phyloP scores from a whole-genome alignment of 2,888 invertebrate species.

The Archips crataeganus region DNA sequence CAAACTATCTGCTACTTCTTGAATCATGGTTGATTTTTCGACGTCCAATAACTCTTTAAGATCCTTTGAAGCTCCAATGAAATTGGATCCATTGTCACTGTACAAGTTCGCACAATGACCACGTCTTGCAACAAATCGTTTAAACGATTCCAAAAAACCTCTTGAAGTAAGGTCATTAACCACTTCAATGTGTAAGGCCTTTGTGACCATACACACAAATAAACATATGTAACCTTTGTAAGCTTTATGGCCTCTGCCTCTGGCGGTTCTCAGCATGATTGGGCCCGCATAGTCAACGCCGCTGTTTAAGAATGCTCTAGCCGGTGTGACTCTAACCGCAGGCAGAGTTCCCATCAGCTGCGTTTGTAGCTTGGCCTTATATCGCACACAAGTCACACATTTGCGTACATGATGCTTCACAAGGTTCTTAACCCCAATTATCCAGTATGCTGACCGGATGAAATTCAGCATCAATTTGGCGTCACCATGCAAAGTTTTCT shows the following conservation, averaged over 20 bases:
- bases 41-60: neutral
- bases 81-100: neutral
- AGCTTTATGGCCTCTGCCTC: conserved; percentile 45
- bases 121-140: neutral
- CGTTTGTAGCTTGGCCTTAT: neutral
- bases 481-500: conserved; percentile 45
- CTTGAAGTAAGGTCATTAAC: conserved; percentile 13
- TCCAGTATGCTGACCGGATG: conserved; percentile 39
- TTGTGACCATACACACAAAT: too few relatives aligned
- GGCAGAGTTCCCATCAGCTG: conserved; percentile 40
- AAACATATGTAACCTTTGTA: conserved; percentile 34
- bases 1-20: neutral
- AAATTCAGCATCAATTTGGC: conserved; percentile 41
- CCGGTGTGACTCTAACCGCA: conserved; percentile 30
- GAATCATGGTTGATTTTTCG: neutral
- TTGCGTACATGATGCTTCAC: conserved; percentile 16
- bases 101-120: neutral
- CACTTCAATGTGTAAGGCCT: conserved; percentile 45
- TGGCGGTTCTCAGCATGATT: conserved; percentile 41
- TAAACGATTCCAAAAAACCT: neutral
- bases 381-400: conserved; percentile 30
- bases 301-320: conserved; percentile 42
- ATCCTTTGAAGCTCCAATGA: neutral
- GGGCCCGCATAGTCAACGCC: conserved; percentile 48
- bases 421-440: too few relatives aligned